Evolutionary conservation across 2,797 vertebrate genomes (phyloP).

Genomic region (Antrozous pallidus): DNA sequence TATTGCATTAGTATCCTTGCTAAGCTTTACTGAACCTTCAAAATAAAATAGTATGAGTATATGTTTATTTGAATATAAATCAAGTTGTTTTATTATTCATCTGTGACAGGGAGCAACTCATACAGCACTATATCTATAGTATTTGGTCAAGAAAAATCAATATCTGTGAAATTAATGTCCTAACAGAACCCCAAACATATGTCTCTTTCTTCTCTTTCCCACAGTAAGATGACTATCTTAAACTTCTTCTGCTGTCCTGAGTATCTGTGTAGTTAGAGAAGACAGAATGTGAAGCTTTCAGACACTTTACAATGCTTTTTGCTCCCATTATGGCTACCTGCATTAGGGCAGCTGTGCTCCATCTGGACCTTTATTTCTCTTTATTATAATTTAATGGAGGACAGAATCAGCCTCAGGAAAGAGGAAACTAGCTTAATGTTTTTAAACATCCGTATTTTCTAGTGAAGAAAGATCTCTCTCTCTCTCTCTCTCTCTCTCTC

Average conservation of each 20-base stretch:
- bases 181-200: neutral
- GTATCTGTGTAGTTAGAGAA: neutral
- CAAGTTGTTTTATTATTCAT: neutral
- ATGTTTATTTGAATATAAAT: neutral
- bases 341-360: neutral
- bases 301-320: neutral
- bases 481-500: too few species aligned
- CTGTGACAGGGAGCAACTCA: neutral
- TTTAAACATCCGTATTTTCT: neutral
- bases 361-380: accelerated
- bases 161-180: neutral
- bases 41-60: neutral
- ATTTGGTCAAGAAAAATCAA: neutral
- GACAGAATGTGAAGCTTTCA: neutral
- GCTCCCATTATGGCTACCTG: too few species aligned
- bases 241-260: neutral
- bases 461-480: neutral
- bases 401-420: neutral
- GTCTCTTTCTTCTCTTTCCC: neutral
- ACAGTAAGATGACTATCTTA: neutral
- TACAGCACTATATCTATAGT: neutral
- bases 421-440: neutral
- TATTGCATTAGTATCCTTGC: neutral
- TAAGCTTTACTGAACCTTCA: neutral
- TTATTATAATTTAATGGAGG: neutral